Evolutionary conservation across 2,113 vertebrate species (phyloP), one percentile per base, ranked within the genome.

Genomic region (Brevimyrus niger): DNA sequence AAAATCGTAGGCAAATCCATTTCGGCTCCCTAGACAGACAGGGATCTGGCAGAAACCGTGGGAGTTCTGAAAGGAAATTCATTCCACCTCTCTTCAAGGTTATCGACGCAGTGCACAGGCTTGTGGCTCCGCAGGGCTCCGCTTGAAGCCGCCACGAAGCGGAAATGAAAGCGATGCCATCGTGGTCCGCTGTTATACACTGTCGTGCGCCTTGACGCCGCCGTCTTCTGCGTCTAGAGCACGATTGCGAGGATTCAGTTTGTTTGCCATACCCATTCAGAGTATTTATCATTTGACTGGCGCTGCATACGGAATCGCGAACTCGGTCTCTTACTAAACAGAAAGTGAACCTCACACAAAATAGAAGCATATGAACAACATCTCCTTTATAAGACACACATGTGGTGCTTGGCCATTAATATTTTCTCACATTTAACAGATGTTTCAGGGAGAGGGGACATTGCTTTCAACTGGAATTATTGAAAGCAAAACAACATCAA

Each of bases 81-180:
- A 38, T 86, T 87, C 88, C 51, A 76, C 91, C 91, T 91, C 55
- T 89, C 69, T 48, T 91, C 91, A 92, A 93, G 90, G 92, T 94
- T 93, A 93, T 93, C 91, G 91, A 86, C 89, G 88, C 83, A 90
- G 83, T 86, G 88, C 92, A 92, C 83, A 82, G 87, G 42, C 50
- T 55, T 42, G 76, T 87, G 53, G 73, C 88, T 90, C 84, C 82
- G 19, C 21, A 91, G 89, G 90, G 84, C 76, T 53, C 61, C 91
- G 85, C 93, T 92, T 92, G 88, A 91, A 82, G 73, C 83, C 87
- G 91, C 84, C 90, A 88, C 73, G 87, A 50, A 80, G 58, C 91
- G 65, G 91, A 92, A 93, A 93, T 93, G 88, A 90, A 93, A 92
- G 91, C 90, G 89, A 92, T 93, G 53, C 46, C 91, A 92, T 92